Evolutionary conservation across 2,797 vertebrate species (phyloP).

Genomic region (Gila robusta): DNA sequence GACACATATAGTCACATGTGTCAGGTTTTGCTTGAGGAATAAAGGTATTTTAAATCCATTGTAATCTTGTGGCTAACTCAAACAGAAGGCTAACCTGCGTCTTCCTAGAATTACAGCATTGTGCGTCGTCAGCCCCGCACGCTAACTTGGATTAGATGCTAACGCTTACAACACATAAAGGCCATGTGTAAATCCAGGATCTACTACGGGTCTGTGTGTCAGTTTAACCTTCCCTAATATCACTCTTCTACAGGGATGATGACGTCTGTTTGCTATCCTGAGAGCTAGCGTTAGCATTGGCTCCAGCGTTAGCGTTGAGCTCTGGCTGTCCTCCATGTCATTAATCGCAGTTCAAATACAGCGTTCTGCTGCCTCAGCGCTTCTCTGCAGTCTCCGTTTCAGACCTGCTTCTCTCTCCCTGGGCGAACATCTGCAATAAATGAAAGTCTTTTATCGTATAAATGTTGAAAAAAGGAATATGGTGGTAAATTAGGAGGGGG

Average conservation of each 20-base stretch:
- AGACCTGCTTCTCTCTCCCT: conserved; percentile 35
- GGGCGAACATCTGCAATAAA: conserved; percentile 59
- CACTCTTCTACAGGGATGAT: conserved; percentile 68
- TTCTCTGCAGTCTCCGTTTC: conserved; percentile 48
- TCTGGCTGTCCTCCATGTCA: conserved; percentile 25
- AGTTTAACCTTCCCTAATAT: conserved; percentile 27
- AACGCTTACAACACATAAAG: not conserved
- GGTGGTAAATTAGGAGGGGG: conserved; percentile 39
- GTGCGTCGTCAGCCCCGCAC: no score
- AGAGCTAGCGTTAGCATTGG: conserved; percentile 16
- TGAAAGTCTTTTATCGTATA: conserved; percentile 31
- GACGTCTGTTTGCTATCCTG: conserved; percentile 59
- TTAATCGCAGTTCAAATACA: conserved; percentile 12
- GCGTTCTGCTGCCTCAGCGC: conserved; percentile 61
- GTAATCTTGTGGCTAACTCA: not conserved
- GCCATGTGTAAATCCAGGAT: not conserved
- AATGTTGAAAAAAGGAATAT: conserved; percentile 37
- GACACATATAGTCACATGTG: no score
- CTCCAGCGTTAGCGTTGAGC: not conserved
- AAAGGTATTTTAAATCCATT: not conserved
- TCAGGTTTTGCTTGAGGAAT: not conserved
- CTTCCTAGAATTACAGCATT: not conserved
- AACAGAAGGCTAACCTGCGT: not conserved
- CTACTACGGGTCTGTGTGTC: not conserved
- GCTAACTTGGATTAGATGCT: not conserved